Evolutionary conservation across 2,888 invertebrate genomes (phyloP).

Genomic region (Ennomos fuscantarius): DNA sequence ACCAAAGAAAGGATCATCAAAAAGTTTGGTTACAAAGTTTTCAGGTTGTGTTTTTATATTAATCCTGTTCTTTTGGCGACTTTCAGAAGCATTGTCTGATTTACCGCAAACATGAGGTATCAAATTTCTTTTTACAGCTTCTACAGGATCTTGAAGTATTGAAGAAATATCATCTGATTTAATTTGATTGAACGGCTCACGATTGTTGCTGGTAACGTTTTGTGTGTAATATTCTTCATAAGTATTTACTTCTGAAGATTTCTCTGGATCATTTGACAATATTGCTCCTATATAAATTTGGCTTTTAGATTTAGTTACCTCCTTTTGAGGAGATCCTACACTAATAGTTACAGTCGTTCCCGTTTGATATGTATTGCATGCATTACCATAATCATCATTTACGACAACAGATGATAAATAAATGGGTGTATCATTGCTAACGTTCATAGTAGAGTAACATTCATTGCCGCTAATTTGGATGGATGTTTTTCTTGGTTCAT

Average conservation of each 20-base stretch:
- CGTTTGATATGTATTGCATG: slow-evolving; percentile 77
- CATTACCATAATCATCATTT: slow-evolving; percentile 82
- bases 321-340: slow-evolving; percentile 81
- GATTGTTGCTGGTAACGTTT: slow-evolving; percentile 44
- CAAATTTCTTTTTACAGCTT: slow-evolving; percentile 90
- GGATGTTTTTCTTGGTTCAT: slow-evolving; percentile 86
- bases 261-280: slow-evolving; percentile 59
- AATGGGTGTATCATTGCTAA: slow-evolving; percentile 88
- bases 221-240: slow-evolving; percentile 77
- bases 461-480: slow-evolving; percentile 90
- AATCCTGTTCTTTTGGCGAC: slow-evolving; percentile 40
- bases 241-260: slow-evolving; percentile 60
- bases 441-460: slow-evolving; percentile 91
- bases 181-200: slow-evolving; percentile 39
- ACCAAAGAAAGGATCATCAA: slow-evolving; percentile 87
- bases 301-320: slow-evolving; percentile 76
- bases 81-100: slow-evolving; percentile 57
- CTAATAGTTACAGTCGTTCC: slow-evolving; percentile 87
- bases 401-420: slow-evolving; percentile 91
- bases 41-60: slow-evolving; percentile 53
- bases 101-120: slow-evolving; percentile 92
- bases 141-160: slow-evolving; percentile 89
- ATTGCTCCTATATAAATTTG: slow-evolving; percentile 80
- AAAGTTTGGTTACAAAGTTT: slow-evolving; percentile 84
- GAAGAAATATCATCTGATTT: slow-evolving; percentile 75